These are phyloP conservation scores for Aphaenogaster rudis DNA, from an alignment of 1,140 invertebrate species.

Conservation along the genomic window DNA sequence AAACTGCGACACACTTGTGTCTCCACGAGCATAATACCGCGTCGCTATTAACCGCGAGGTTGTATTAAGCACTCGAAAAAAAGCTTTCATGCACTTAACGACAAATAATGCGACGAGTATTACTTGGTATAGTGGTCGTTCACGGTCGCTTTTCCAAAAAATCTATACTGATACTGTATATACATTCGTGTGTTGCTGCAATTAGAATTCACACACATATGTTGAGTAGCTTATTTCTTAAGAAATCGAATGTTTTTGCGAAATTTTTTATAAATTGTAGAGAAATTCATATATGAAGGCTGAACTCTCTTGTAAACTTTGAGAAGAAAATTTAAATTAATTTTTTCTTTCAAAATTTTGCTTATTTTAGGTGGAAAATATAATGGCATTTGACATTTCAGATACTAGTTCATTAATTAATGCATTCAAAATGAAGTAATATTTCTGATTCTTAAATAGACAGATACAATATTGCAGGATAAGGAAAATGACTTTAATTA, in stretches of 20 bases:
- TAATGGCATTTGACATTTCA: neutral
- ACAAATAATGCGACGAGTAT: conserved; percentile 71
- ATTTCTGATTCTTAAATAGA: neutral
- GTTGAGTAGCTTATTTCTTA: neutral
- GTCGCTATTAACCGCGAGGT: conserved; percentile 74
- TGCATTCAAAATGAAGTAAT: neutral
- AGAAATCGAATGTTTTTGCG: neutral
- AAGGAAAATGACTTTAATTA: neutral
- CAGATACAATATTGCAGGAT: neutral
- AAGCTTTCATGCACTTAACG: conserved; percentile 77
- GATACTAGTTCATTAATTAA: neutral
- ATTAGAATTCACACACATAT: neutral
- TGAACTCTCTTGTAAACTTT: neutral
- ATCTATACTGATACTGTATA: neutral
- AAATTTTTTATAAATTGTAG: neutral
- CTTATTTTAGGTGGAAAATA: neutral
- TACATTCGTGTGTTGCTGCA: neutral
- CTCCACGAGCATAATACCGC: conserved; percentile 71
- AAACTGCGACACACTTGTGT: conserved; percentile 67
- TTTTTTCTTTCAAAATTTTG: neutral
- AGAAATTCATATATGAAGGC: neutral
- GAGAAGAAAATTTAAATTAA: neutral
- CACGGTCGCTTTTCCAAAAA: neutral
- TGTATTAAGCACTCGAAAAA: conserved; percentile 77
- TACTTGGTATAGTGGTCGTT: neutral